Evolutionary conservation across 2,888 invertebrate genomes (phyloP), one percentile per base, ranked within the genome.

Genomic region (Pachliopta kotzebuea): DNA sequence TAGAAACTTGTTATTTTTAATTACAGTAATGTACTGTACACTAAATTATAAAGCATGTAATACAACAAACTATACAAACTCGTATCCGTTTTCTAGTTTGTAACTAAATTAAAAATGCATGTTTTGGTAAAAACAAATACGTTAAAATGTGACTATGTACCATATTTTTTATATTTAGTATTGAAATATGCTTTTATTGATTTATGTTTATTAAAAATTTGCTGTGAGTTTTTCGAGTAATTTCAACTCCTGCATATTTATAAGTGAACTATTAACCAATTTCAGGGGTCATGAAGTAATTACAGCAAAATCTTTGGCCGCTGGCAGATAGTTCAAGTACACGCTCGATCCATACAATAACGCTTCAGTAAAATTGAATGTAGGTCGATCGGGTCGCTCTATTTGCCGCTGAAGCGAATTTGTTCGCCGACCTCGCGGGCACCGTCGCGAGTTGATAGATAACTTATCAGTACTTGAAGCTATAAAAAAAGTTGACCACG

Each of bases 381-480:
- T 90, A 87, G 89, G 89, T 90, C 87, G 87, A 78, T 86, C 85
- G 85, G 85, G 79, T 81, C 83, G 90, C 86, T 88, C 89, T 82
- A 88, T 87, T 89, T 89, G 84, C 83, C 77, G 81, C 85, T 79
- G 83, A 86, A 81, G 89, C 86, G 83, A 89, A 88, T 88, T 76
- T 86, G 88, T 86, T 83, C 81, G 84, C 82, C 84, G 90, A 87
- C 90, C 90, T 90, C 88, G 89, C 74, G 76, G 77, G 72, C 78
- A 81, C 79, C 81, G 77, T 75, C 80, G 78, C 79, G 75, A 77
- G 77, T 81, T n/a, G 84, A 85, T 90, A 85, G 84, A 85, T 90
- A 85, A 86, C 88, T 90, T 89, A 90, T 90, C 90, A 73, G 66
- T 62, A 67, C 66, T 68, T 57, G 68, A 68, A 66, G 60, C 68